Evolutionary conservation across 2,888 invertebrate genomes (phyloP).

Genomic region (Mystacides longicornis): DNA sequence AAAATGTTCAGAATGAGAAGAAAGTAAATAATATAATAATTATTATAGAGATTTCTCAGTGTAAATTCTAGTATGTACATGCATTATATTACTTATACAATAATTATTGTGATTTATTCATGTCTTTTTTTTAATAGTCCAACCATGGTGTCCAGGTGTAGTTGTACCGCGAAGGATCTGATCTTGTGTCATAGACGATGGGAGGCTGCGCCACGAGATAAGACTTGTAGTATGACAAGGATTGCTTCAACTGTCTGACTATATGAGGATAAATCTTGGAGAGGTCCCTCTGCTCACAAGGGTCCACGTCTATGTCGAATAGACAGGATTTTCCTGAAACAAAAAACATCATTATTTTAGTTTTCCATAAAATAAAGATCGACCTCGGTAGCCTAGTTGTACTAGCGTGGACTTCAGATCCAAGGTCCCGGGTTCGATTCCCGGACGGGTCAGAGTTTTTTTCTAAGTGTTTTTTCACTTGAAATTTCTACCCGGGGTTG

Average conservation of each 20-base stretch:
- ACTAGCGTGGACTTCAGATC: too few species aligned
- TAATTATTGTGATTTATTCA: too few species aligned
- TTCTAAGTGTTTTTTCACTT: too few species aligned
- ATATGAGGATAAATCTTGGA: slow-evolving; percentile 22
- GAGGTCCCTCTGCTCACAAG: slow-evolving; percentile 38
- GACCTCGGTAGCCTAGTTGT: not conserved
- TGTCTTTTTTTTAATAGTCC: slow-evolving; percentile 28
- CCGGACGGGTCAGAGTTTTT: too few species aligned
- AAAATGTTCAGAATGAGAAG: too few species aligned
- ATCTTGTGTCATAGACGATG: slow-evolving; percentile 44
- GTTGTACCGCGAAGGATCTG: slow-evolving; percentile 63
- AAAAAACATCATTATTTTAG: not conserved
- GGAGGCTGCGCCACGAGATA: slow-evolving; percentile 42
- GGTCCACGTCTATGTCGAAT: slow-evolving; percentile 43
- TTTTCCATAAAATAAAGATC: not conserved
- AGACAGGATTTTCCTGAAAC: slow-evolving; percentile 36
- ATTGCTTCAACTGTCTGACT: slow-evolving; percentile 21
- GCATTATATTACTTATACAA: too few species aligned
- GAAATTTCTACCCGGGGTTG: too few species aligned
- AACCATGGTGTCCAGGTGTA: slow-evolving; percentile 68
- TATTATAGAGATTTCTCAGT: too few species aligned
- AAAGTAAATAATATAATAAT: too few species aligned
- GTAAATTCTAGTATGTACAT: too few species aligned
- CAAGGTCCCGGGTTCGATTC: too few species aligned
- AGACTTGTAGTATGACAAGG: slow-evolving; percentile 20